Evolutionary conservation across 2,113 vertebrate species (phyloP).

Genomic region (Castor canadensis): DNA sequence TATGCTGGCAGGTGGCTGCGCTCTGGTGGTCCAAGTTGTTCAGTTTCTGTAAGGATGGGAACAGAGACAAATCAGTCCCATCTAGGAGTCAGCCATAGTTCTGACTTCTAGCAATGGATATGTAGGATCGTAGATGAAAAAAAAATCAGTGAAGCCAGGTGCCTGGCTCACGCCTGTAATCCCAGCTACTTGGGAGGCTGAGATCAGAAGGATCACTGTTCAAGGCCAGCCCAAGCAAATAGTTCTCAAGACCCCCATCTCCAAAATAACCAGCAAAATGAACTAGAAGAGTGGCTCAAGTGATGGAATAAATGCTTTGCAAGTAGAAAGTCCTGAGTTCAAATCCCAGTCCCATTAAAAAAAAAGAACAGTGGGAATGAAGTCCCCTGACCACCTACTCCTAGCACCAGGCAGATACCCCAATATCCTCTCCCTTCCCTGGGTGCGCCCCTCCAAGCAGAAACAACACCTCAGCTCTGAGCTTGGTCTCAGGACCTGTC

Average conservation of each 20-base stretch:
- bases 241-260: too few relatives aligned
- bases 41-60: background rate
- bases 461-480: background rate
- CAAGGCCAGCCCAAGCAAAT: too few relatives aligned
- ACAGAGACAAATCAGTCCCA: background rate
- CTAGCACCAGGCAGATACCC: background rate
- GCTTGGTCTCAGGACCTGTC: background rate
- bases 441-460: background rate
- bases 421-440: background rate
- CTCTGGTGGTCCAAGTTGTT: fast-evolving
- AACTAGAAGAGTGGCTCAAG: background rate
- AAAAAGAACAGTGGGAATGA: background rate
- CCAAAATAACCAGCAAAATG: too few relatives aligned
- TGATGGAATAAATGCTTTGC: too few relatives aligned
- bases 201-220: too few relatives aligned
- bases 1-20: background rate
- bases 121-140: too few relatives aligned
- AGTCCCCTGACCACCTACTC: background rate
- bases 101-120: background rate
- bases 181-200: too few relatives aligned
- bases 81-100: background rate
- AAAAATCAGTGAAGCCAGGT: too few relatives aligned
- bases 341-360: too few relatives aligned
- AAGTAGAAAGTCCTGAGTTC: too few relatives aligned
- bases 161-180: too few relatives aligned